Evolutionary conservation across 2,888 invertebrate genomes (phyloP).

Genomic region (Pterostichus niger): DNA sequence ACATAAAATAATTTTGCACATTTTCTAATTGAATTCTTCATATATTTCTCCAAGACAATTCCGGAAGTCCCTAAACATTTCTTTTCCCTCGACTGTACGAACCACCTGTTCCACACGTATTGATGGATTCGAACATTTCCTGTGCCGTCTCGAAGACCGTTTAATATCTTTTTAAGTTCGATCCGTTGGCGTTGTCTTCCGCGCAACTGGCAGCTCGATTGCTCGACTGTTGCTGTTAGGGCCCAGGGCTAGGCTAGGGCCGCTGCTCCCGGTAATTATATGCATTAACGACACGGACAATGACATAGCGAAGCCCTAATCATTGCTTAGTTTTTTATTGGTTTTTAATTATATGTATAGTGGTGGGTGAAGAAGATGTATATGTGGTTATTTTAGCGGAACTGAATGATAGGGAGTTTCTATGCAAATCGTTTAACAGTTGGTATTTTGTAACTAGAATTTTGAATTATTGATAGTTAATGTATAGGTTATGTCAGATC

Average conservation of each 20-base stretch:
- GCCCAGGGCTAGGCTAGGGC: background rate
- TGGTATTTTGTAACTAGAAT: no score
- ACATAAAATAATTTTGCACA: no score
- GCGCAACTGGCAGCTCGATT: constrained; percentile 21
- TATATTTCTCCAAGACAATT: background rate
- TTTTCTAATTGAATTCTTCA: no score
- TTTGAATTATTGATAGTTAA: no score
- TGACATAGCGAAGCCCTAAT: constrained; percentile 30
- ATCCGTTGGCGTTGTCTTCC: constrained; percentile 40
- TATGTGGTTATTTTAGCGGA: constrained; percentile 9
- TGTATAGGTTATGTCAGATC: no score
- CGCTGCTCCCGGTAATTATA: constrained; percentile 23
- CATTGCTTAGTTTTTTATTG: constrained; percentile 23
- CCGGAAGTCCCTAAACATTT: background rate
- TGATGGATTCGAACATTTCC: constrained; percentile 70
- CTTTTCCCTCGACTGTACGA: constrained; percentile 54
- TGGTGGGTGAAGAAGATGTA: constrained; percentile 15
- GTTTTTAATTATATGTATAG: constrained; percentile 27
- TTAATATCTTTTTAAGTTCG: constrained; percentile 65
- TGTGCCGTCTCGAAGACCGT: constrained; percentile 64
- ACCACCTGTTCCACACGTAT: constrained; percentile 69
- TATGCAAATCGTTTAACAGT: constrained; percentile 4
- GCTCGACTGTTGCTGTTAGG: background rate
- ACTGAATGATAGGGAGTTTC: background rate
- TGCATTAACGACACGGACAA: constrained; percentile 46